A percentile compares a stretch with the other conserved stretches of the same genome.
phyloP scores from a whole-genome alignment of 2,888 invertebrate genomes.

The Cosmorhoe ocellata region DNA sequence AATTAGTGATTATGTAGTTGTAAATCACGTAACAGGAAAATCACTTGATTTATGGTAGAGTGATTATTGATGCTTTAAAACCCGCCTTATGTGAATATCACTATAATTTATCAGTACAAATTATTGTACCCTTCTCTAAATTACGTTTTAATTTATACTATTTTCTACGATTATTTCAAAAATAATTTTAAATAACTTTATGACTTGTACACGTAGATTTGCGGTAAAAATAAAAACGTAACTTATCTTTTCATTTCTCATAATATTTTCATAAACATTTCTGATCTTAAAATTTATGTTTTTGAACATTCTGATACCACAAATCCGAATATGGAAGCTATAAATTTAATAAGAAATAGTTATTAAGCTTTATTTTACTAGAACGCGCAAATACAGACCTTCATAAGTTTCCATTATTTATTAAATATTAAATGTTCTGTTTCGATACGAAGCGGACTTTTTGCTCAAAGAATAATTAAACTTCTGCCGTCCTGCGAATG shows the following conservation, averaged over 20 bases:
- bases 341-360: neutral
- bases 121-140: neutral
- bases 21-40: too few species aligned
- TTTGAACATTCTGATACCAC: too few species aligned
- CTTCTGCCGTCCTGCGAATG: too few species aligned
- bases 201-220: neutral
- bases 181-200: neutral
- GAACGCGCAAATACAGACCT: neutral
- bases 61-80: neutral
- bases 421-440: too few species aligned
- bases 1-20: neutral
- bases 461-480: neutral
- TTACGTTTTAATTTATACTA: neutral
- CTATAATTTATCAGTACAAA: neutral
- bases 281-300: too few species aligned
- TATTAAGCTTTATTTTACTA: neutral
- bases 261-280: too few species aligned
- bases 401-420: neutral
- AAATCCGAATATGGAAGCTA: too few species aligned
- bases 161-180: neutral
- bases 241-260: neutral
- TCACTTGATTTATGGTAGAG: neutral
- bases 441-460: neutral
- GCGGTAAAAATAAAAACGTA: neutral
- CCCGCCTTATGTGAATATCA: neutral